These are phyloP conservation scores for Hirundichthys speculiger DNA, from an alignment of 2,113 vertebrate species.

Conservation along the genomic window DNA sequence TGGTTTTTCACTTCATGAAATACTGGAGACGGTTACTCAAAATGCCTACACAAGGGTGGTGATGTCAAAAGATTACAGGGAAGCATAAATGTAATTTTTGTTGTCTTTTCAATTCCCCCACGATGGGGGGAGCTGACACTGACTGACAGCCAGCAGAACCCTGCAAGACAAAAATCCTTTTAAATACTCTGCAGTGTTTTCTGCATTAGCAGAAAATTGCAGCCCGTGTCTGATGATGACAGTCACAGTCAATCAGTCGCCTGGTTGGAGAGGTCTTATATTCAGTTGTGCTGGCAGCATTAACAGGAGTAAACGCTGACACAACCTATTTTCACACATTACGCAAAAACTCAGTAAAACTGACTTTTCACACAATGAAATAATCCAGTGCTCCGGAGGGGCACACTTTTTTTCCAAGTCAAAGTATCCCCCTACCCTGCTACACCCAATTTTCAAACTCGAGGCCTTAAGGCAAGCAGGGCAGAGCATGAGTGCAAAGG, in stretches of 20 bases:
- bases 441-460: constrained; percentile 34
- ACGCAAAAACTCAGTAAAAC: no score
- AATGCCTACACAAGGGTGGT: constrained; percentile 11
- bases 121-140: constrained; percentile 50
- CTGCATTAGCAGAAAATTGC: constrained; percentile 13
- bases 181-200: constrained; percentile 19
- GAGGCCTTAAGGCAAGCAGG: no score
- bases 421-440: no score
- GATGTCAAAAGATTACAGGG: constrained; percentile 33
- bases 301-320: background rate
- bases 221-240: background rate
- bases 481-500: constrained; percentile 17
- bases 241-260: constrained; percentile 21
- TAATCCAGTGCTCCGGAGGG: background rate
- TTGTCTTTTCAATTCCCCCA: constrained; percentile 40
- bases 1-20: no score
- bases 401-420: constrained; percentile 22
- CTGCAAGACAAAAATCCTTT: constrained; percentile 20
- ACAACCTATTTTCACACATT: no score
- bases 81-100: constrained; percentile 34
- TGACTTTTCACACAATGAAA: constrained; percentile 3
- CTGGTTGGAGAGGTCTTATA: background rate
- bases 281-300: background rate
- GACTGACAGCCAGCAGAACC: constrained; percentile 45
- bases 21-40: no score